Percentiles rank a stretch among this genome's conserved stretches.
These are phyloP conservation scores for Phylloscopus collybita DNA, from an alignment of 2,797 vertebrate species.

Conservation along the genomic window DNA sequence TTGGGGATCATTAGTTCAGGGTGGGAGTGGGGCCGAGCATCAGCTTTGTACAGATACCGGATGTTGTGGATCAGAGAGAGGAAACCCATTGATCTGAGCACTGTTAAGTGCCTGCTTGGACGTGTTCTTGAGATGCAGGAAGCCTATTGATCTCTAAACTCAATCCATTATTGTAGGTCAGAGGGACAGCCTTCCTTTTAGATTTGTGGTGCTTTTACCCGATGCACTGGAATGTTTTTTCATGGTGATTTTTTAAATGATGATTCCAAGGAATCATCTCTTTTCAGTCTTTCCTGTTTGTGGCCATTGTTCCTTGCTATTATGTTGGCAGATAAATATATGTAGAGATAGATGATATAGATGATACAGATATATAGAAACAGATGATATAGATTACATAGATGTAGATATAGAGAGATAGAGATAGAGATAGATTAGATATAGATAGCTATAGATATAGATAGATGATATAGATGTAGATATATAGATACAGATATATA, in stretches of 20 bases:
- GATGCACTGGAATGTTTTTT: neutral
- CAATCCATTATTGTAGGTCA: neutral
- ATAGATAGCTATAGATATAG: too few species aligned
- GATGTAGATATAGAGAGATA: neutral
- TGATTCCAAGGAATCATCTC: neutral
- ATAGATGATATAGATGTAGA: too few species aligned
- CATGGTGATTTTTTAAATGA: neutral
- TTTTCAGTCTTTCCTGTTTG: neutral
- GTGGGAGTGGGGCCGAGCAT: neutral
- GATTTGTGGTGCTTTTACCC: neutral
- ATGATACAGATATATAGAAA: neutral
- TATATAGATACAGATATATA: too few species aligned
- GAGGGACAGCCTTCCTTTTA: neutral
- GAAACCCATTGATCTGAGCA: neutral
- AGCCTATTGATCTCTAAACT: conserved; percentile 8
- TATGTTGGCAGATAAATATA: neutral
- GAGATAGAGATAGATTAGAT: neutral
- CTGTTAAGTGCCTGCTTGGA: neutral
- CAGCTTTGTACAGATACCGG: accelerated
- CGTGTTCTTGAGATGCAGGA: neutral
- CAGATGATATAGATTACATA: too few species aligned
- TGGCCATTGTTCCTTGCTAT: neutral
- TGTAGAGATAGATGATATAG: neutral
- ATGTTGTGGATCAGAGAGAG: neutral
- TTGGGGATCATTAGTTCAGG: neutral